A percentile compares a stretch with the other conserved stretches of the same genome.
Evolutionary conservation across 2,113 vertebrate species (phyloP).

Genomic region (Hydropotes inermis): DNA sequence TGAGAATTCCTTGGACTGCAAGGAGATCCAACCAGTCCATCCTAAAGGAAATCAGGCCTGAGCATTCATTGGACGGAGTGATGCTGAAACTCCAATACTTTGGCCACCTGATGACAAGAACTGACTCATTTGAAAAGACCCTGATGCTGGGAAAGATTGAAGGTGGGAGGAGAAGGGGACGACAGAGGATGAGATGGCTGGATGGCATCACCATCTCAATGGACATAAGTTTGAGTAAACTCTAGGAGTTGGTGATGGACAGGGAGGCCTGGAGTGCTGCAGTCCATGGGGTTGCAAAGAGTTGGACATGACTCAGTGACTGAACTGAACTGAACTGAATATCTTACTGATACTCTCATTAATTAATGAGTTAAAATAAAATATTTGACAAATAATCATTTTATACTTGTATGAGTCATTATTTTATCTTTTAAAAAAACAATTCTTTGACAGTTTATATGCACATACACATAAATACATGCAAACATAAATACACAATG

Average conservation of each 20-base stretch:
- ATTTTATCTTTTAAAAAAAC: slow-evolving; percentile 11
- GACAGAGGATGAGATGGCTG: background rate
- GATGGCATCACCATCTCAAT: background rate
- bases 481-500: background rate
- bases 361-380: slow-evolving; percentile 20
- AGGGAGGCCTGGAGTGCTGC: background rate
- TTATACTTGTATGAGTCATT: background rate
- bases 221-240: background rate
- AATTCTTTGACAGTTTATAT: background rate
- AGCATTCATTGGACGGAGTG: background rate
- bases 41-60: background rate
- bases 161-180: background rate
- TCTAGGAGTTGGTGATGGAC: background rate
- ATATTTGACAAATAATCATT: background rate
- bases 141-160: background rate
- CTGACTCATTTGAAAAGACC: background rate
- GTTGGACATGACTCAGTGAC: background rate
- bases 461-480: background rate
- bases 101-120: background rate
- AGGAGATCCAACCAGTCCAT: background rate
- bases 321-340: background rate
- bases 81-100: background rate
- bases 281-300: background rate
- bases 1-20: background rate
- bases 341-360: background rate